Conservation (phyloP, 2,113 vertebrate species). For the Microcebus jonahi region DNA sequence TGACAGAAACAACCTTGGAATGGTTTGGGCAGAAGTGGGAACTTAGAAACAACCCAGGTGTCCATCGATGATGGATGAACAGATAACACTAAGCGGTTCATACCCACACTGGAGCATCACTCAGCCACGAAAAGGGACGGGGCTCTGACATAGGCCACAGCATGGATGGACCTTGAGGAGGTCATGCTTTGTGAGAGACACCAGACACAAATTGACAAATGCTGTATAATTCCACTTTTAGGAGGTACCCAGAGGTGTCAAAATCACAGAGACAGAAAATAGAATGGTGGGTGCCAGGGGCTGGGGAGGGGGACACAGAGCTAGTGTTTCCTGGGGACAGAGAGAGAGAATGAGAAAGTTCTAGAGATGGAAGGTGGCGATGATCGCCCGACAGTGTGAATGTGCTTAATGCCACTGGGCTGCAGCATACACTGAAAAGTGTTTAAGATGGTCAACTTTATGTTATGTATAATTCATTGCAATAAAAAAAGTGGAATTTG, state of each 20-base stretch:
- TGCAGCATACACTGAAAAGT: too few relatives aligned
- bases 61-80: rapidly evolving
- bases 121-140: neutral
- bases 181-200: rapidly evolving
- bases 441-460: too few relatives aligned
- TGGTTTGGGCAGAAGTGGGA: neutral
- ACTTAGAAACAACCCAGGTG: neutral
- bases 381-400: too few relatives aligned
- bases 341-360: neutral
- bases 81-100: rapidly evolving
- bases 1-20: neutral
- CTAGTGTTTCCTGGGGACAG: neutral
- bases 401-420: too few relatives aligned
- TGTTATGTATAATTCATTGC: too few relatives aligned
- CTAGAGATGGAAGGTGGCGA: too few relatives aligned
- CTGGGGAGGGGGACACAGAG: neutral
- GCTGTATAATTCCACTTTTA: neutral
- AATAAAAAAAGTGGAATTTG: too few relatives aligned
- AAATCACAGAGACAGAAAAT: neutral
- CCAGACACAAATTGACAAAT: neutral
- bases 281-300: neutral
- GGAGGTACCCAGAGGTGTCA: neutral
- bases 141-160: too few relatives aligned
- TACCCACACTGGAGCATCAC: rapidly evolving
- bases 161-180: rapidly evolving